Evolutionary conservation across 2,113 vertebrate genomes (phyloP).

Genomic region (Corythornis madagascariensis): DNA sequence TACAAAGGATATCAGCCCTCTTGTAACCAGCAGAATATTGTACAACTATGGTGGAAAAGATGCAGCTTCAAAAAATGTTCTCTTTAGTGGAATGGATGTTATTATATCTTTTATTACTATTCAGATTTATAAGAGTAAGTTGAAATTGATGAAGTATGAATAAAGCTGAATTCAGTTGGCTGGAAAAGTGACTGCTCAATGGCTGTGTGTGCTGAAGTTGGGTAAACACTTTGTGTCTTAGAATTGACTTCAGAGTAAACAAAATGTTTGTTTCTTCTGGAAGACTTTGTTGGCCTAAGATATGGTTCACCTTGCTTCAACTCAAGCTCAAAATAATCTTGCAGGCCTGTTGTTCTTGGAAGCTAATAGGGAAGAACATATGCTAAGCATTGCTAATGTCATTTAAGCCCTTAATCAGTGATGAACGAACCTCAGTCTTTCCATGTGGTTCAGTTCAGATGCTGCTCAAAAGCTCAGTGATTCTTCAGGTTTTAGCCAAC

Average conservation of each 20-base stretch:
- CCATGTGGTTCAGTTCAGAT: conserved; percentile 49
- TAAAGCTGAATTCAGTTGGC: not conserved
- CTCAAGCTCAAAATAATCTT: conserved; percentile 64
- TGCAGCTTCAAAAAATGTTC: not conserved
- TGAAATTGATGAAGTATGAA: not conserved
- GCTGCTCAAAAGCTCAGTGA: conserved; percentile 24
- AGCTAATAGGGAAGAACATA: conserved; percentile 60
- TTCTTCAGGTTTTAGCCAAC: conserved; percentile 16
- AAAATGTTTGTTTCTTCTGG: conserved; percentile 65
- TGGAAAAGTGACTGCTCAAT: not conserved
- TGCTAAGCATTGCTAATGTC: conserved; percentile 66
- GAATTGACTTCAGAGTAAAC: conserved; percentile 57
- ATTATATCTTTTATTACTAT: not conserved
- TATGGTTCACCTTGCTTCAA: conserved; percentile 53
- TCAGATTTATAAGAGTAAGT: not conserved
- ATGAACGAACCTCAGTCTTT: conserved; percentile 58
- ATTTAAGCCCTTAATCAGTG: conserved; percentile 58
- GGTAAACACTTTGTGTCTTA: conserved; percentile 30
- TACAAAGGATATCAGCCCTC: not conserved
- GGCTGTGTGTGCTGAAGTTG: not conserved
- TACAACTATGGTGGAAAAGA: not conserved
- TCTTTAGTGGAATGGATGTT: not conserved
- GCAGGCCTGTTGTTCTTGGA: conserved; percentile 71
- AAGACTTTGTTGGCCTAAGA: conserved; percentile 46
- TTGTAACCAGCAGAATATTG: not conserved